Evolutionary conservation across 2,888 invertebrate genomes (phyloP).

Genomic region (Fragum fragum): DNA sequence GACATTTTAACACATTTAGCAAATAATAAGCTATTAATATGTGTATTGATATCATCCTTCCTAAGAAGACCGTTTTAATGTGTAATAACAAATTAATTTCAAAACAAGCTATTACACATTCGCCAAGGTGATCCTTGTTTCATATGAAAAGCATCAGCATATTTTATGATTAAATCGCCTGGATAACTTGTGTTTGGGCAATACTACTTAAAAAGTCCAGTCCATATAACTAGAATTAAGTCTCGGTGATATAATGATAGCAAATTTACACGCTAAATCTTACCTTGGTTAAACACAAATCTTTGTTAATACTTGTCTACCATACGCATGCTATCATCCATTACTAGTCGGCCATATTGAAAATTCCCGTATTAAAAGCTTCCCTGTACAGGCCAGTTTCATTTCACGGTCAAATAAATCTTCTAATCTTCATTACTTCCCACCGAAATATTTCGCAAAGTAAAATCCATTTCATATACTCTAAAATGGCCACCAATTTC

Average conservation of each 20-base stretch:
- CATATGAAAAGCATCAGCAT: slow-evolving; percentile 30
- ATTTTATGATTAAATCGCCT: slow-evolving; percentile 13
- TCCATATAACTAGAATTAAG: neutral
- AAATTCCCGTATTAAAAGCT: slow-evolving; percentile 43
- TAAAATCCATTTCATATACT: neutral
- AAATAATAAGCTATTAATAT: neutral
- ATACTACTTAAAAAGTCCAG: too few relatives aligned
- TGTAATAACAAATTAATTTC: neutral
- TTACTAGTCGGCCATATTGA: slow-evolving; percentile 65
- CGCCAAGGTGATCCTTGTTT: slow-evolving; percentile 23
- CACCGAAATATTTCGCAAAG: neutral
- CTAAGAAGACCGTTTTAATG: too few relatives aligned
- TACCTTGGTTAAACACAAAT: neutral
- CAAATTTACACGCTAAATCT: neutral
- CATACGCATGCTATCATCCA: slow-evolving; percentile 25
- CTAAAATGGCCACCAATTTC: neutral
- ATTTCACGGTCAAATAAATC: slow-evolving; percentile 25
- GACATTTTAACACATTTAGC: neutral
- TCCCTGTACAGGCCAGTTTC: slow-evolving; percentile 16
- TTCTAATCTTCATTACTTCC: neutral
- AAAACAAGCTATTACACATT: slow-evolving; percentile 11
- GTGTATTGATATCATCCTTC: too few relatives aligned
- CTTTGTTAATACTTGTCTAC: neutral
- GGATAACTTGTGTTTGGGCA: too few relatives aligned
- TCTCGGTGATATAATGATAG: neutral